Evolutionary conservation across 2,888 invertebrate species (phyloP), one percentile per base, ranked within the genome.

Genomic region (Stictocephala bisonia): DNA sequence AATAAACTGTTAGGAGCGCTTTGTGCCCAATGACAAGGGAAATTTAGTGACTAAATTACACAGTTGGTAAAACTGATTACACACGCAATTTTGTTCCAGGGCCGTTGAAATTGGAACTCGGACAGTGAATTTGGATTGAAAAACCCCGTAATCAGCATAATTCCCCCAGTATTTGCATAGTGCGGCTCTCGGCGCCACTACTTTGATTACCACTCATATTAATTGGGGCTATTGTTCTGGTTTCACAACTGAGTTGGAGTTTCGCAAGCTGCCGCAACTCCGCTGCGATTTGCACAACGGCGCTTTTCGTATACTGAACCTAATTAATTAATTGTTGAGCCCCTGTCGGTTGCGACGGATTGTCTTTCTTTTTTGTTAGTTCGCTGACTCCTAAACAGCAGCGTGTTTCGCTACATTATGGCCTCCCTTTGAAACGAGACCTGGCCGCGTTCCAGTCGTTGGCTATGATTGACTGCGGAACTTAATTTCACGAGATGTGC

Each of bases 251-350:
- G n/a, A n/a, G n/a, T n/a, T n/a, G n/a, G n/a, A n/a, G n/a, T n/a
- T n/a, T n/a, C n/a, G n/a, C 56, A 58, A 15, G 31, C n/a, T 31
- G 24, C 20, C 60, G 11, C 35, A 26, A 11, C 1, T 18, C n/a
- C 40, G 18, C n/a, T n/a, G n/a, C n/a, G n/a, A 31, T 60, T 60
- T 60, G 60, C 60, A 60, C 60, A 60, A 60, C 60, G 60, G 40
- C 56, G 18, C 56, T 56, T 56, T 56, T 56, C 13, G 56, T 56
- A 29, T 56, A 56, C n/a, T n/a, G n/a, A n/a, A n/a, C n/a, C n/a
- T n/a, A n/a, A 29, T 56, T 56, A 56, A 56, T 56, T 56, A 56
- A 56, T 29, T 18, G 56, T n/a, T 27, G n/a, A 7, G n/a, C n/a
- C n/a, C n/a, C n/a, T n/a, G 22, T 3, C 26, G 4, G 44, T 15